Conservation (phyloP, 2,888 invertebrate species). For the Phrixothrix hirtus region DNA sequence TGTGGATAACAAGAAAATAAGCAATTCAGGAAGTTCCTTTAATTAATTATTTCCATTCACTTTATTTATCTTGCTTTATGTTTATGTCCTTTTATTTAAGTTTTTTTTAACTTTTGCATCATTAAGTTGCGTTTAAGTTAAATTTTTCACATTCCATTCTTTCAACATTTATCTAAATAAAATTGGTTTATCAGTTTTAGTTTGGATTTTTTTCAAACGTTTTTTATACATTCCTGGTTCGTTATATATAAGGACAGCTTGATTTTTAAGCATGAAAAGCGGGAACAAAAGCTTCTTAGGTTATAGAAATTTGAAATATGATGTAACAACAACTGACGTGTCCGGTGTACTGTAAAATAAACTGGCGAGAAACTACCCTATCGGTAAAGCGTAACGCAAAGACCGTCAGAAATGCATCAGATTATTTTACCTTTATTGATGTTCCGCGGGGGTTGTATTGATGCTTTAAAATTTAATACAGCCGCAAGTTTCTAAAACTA, state of each 20-base stretch:
- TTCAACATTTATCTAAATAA: too few species aligned
- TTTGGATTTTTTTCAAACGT: too few species aligned
- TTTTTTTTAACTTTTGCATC: background rate
- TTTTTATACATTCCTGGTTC: too few species aligned
- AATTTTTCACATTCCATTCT: too few species aligned
- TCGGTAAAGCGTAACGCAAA: constrained; percentile 1
- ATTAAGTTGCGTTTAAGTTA: background rate
- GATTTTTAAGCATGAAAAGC: background rate
- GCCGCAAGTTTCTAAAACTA: too few species aligned
- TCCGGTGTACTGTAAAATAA: constrained; percentile 17
- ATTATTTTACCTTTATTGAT: background rate
- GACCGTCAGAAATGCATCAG: constrained; percentile 6
- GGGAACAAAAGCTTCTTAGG: background rate
- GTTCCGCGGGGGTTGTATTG: background rate
- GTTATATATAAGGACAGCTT: too few species aligned
- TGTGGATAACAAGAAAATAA: constrained; percentile 36
- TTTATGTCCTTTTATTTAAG: too few species aligned
- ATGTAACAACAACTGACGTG: constrained; percentile 15
- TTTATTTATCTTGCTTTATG: constrained; percentile 1
- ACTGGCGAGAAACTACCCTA: constrained; percentile 6
- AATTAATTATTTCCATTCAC: constrained; percentile 34
- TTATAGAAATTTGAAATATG: constrained; percentile 11
- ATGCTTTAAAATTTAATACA: too few species aligned
- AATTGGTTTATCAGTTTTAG: too few species aligned
- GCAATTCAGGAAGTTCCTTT: constrained; percentile 39